Evolutionary conservation across 2,113 vertebrate genomes (phyloP), one percentile per base, ranked within the genome.

Genomic region (Grantiella picta): DNA sequence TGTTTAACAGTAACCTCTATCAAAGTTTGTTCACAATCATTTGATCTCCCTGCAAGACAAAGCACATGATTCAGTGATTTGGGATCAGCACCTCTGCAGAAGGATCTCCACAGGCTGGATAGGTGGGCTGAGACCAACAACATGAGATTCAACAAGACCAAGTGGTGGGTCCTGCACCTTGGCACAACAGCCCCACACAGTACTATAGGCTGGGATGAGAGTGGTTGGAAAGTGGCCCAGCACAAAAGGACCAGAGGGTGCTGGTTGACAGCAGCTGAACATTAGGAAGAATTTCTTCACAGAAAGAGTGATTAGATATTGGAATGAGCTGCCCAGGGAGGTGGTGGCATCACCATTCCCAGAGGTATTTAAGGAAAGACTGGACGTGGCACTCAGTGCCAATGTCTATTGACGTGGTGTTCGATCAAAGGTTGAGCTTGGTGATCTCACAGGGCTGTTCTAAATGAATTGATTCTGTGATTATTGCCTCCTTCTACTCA

Each of bases 401-500:
- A 44, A 12, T 15, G 3, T 12, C 45, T 52, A 2, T 24, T 29
- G 56, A 1, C 25, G 45, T 35, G 31, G 45, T 70, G 31, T 35
- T 36, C 0, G 1, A 21, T 61, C 33, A 25, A 14, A 36, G 47
- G 21, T 4, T 44, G 33, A 21, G 61, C 12, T 71, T 11, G 0
- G 2, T 35, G 45, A 23, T 61, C 25, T 44, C 35, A 60, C 1
- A 70, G 36, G 66, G 10, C 10, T 61, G 44, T 61, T 71, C 66
- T 25, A 53, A 52, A 25, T 5, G 4, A 44, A 61, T 9, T 17
- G 38, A 36, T 71, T 36, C 27, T 44, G 38, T 77, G 10, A 22
- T 65, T 50, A 52, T 12, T 7, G 13, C 35, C 35, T 80, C 40
- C 45, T 35, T 44, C 50, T 80, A 8, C 35, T 81, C 56, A 21